phyloP scores from a whole-genome alignment of 2,888 invertebrate genomes.

The Ophraella communa region DNA sequence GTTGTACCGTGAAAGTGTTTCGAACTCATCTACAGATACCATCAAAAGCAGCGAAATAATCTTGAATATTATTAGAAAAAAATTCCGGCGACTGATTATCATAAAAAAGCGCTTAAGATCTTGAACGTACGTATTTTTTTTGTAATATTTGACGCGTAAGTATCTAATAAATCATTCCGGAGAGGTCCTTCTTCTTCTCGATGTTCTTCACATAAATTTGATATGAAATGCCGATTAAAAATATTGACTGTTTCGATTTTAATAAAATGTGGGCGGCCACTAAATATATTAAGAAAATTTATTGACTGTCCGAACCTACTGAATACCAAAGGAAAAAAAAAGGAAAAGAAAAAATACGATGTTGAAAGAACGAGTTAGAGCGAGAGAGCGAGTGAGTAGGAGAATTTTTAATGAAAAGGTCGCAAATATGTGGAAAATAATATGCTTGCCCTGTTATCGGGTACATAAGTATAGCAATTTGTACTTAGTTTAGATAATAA shows the following conservation, averaged over 20 bases:
- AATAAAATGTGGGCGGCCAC: slow-evolving; percentile 54
- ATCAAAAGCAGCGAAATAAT: too few species aligned
- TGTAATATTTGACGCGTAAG: too few species aligned
- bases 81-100: too few species aligned
- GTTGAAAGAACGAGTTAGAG: too few species aligned
- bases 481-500: slow-evolving; percentile 55
- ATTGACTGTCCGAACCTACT: slow-evolving; percentile 50
- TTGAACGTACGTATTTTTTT: too few species aligned
- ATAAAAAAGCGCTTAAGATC: not conserved
- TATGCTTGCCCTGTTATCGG: slow-evolving; percentile 52
- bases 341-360: too few species aligned
- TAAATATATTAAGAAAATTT: slow-evolving; percentile 55
- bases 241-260: slow-evolving; percentile 39
- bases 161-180: slow-evolving; percentile 52
- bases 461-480: slow-evolving; percentile 55
- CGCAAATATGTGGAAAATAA: slow-evolving; percentile 55
- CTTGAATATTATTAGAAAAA: too few species aligned
- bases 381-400: too few species aligned
- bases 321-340: slow-evolving; percentile 44
- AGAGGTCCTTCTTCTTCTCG: slow-evolving; percentile 47
- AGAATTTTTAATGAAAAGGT: slow-evolving; percentile 48
- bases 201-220: slow-evolving; percentile 52
- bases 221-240: slow-evolving; percentile 51
- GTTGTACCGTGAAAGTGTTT: too few species aligned
- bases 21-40: too few species aligned